A percentile compares a stretch with the other conserved stretches of the same genome.
Evolutionary conservation across 2,888 invertebrate species (phyloP).

Genomic region (Diploptera punctata): DNA sequence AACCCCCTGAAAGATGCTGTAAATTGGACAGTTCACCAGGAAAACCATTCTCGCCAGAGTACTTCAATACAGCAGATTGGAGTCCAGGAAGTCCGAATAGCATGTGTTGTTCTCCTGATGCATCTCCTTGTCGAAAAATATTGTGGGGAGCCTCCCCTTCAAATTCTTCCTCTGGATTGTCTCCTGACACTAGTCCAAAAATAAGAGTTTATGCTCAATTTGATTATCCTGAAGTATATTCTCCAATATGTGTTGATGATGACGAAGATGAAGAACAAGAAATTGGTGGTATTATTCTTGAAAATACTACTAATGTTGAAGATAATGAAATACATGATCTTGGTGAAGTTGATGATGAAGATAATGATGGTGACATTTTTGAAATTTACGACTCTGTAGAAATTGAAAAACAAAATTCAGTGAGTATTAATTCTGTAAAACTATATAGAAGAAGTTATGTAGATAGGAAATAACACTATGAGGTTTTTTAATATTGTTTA

Average conservation of each 20-base stretch:
- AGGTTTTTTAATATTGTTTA: no score
- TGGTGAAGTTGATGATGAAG: no score
- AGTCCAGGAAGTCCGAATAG: constrained; percentile 62
- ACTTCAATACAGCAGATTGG: constrained; percentile 56
- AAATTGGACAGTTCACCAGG: no score
- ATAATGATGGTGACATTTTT: background rate
- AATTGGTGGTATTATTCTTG: no score
- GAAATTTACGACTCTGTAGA: background rate
- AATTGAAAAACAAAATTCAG: no score
- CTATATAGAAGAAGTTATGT: no score
- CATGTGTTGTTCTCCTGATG: constrained; percentile 56
- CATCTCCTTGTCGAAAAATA: background rate
- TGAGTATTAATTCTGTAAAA: no score
- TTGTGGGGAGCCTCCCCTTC: background rate
- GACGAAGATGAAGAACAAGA: no score
- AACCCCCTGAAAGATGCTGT: background rate
- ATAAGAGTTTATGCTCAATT: background rate
- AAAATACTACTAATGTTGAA: no score
- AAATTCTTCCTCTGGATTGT: constrained; percentile 21
- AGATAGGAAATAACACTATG: no score
- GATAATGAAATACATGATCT: no score
- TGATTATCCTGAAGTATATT: constrained; percentile 36
- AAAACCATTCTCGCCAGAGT: background rate
- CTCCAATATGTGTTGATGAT: constrained; percentile 32
- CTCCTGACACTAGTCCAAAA: constrained; percentile 20